These are phyloP conservation scores for Stegodyphus dumicola DNA, from an alignment of 1,140 invertebrate species.

Conservation along the genomic window DNA sequence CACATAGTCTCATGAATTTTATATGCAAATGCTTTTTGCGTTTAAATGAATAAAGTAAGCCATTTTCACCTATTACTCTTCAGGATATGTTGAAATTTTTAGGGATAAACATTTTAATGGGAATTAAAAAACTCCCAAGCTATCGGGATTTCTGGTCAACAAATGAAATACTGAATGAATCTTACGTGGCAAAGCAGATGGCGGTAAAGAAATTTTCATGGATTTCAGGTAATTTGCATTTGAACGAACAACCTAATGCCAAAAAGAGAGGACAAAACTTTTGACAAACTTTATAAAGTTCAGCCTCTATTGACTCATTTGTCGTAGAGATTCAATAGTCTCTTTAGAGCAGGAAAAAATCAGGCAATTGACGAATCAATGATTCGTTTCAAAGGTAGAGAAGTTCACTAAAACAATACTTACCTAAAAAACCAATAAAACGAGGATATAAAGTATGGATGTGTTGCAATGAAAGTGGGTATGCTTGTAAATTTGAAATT, in stretches of 20 bases:
- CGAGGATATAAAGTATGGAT: slow-evolving; percentile 2
- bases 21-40: too few species aligned
- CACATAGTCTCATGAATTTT: too few species aligned
- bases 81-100: neutral
- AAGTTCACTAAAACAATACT: slow-evolving; percentile 4
- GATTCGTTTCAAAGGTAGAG: slow-evolving; percentile 2
- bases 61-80: slow-evolving; percentile 1
- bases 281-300: slow-evolving; percentile 14
- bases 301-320: neutral
- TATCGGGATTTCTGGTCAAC: neutral
- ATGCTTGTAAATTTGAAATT: neutral
- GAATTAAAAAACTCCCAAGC: too few species aligned
- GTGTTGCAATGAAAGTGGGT: neutral
- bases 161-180: neutral
- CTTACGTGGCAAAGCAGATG: neutral
- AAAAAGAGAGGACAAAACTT: slow-evolving; percentile 6
- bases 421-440: slow-evolving; percentile 6
- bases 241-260: slow-evolving; percentile 5
- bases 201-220: neutral
- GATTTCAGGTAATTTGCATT: slow-evolving; percentile 3
- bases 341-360: neutral
- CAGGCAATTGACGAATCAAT: slow-evolving; percentile 6
- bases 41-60: slow-evolving; percentile 1
- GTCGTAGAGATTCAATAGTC: neutral
- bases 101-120: too few species aligned